phyloP scores from a whole-genome alignment of 2,888 invertebrate species.

The Yponomeuta plumbellus region DNA sequence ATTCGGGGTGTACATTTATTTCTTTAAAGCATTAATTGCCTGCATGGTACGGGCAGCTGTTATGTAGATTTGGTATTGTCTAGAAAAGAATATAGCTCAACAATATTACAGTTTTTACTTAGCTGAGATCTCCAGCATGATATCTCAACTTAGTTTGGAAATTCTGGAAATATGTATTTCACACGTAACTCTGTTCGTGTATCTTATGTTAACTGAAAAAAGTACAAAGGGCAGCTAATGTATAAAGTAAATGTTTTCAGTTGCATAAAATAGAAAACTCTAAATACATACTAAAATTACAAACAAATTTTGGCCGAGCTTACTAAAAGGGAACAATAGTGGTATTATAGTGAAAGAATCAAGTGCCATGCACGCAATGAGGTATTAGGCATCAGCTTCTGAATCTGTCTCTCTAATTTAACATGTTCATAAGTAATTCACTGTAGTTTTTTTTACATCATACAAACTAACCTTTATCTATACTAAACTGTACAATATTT shows the following conservation, averaged over 20 bases:
- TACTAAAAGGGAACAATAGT: slow-evolving; percentile 72
- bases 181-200: not conserved
- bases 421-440: slow-evolving; percentile 7
- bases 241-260: not conserved
- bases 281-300: not conserved
- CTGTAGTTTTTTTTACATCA: slow-evolving; percentile 1
- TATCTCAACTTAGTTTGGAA: not conserved
- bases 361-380: slow-evolving; percentile 46
- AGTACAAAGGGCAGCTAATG: slow-evolving; percentile 66
- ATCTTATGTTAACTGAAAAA: slow-evolving; percentile 19
- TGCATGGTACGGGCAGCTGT: slow-evolving; percentile 16
- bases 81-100: slow-evolving; percentile 2
- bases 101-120: not conserved
- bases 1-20: not conserved
- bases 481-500: not conserved
- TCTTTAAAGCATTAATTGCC: slow-evolving; percentile 9
- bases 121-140: not conserved
- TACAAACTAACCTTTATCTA: not conserved
- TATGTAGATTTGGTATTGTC: not conserved
- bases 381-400: slow-evolving; percentile 19
- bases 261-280: slow-evolving; percentile 7
- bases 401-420: slow-evolving; percentile 37
- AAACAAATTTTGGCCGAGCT: slow-evolving; percentile 62
- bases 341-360: slow-evolving; percentile 41
- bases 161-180: not conserved